Percentiles rank a stretch among this genome's conserved stretches.
These are phyloP conservation scores for Stenotaenia linearis DNA, from an alignment of 2,888 invertebrate genomes.

Conservation along the genomic window DNA sequence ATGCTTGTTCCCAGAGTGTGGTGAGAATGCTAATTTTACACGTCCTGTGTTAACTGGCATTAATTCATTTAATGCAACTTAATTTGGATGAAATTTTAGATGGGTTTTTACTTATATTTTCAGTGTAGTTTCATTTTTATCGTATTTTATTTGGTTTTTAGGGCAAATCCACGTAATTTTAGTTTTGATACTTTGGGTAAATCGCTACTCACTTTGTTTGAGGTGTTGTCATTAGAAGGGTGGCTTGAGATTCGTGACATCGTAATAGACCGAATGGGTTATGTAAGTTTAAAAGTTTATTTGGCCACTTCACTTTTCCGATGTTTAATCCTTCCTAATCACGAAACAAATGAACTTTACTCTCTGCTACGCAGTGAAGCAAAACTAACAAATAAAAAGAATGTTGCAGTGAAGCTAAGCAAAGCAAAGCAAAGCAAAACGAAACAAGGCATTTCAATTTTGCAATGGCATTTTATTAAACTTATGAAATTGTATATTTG, in stretches of 20 bases:
- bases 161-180: constrained; percentile 52
- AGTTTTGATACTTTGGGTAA: constrained; percentile 51
- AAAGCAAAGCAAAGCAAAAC: neutral
- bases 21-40: constrained; percentile 57
- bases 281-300: constrained; percentile 45
- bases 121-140: constrained; percentile 5
- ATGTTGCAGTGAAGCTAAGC: neutral
- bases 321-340: neutral
- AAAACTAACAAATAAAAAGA: neutral
- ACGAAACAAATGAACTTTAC: neutral
- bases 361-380: neutral
- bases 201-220: constrained; percentile 51
- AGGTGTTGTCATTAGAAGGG: constrained; percentile 50
- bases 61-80: too few species aligned
- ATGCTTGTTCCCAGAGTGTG: constrained; percentile 95
- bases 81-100: neutral
- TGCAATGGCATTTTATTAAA: neutral
- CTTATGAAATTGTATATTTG: neutral
- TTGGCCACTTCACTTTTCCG: neutral
- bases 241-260: constrained; percentile 53
- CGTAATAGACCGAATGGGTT: constrained; percentile 50
- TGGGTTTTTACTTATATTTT: neutral
- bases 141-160: constrained; percentile 38
- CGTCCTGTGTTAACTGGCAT: too few species aligned
- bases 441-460: neutral